Evolutionary conservation across 2,113 vertebrate genomes (phyloP).

Genomic region (Typhlomys cinereus): DNA sequence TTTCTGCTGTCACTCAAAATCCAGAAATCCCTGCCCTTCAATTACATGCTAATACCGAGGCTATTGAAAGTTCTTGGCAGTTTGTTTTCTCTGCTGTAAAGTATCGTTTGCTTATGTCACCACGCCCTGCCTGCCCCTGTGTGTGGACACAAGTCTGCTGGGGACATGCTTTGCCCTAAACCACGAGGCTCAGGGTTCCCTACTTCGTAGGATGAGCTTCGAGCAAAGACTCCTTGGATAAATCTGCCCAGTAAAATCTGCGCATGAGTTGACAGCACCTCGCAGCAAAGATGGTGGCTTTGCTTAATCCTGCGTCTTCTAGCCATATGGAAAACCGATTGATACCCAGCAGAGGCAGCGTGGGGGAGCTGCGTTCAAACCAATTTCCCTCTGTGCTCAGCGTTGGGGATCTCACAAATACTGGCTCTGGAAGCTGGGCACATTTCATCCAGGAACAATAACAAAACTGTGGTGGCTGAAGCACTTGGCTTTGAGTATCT

Average conservation of each 20-base stretch:
- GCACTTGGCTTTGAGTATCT: neutral
- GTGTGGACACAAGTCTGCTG: neutral
- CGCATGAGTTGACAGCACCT: neutral
- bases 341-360: neutral
- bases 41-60: neutral
- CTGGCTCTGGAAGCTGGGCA: no score
- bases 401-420: neutral
- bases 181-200: neutral
- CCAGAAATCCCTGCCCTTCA: neutral
- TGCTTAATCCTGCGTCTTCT: neutral
- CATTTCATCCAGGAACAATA: neutral
- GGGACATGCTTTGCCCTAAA: neutral
- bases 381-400: neutral
- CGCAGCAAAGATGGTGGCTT: neutral
- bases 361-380: neutral
- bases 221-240: neutral
- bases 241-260: rapidly evolving
- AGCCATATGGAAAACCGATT: neutral
- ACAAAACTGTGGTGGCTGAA: neutral
- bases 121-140: neutral
- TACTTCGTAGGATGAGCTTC: neutral
- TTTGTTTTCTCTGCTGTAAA: neutral
- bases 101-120: no score
- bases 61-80: no score
- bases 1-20: neutral